A percentile compares a stretch with the other conserved stretches of the same genome.
These are phyloP conservation scores for Gryon sp. DNA, from an alignment of 1,140 invertebrate species.

Conservation along the genomic window DNA sequence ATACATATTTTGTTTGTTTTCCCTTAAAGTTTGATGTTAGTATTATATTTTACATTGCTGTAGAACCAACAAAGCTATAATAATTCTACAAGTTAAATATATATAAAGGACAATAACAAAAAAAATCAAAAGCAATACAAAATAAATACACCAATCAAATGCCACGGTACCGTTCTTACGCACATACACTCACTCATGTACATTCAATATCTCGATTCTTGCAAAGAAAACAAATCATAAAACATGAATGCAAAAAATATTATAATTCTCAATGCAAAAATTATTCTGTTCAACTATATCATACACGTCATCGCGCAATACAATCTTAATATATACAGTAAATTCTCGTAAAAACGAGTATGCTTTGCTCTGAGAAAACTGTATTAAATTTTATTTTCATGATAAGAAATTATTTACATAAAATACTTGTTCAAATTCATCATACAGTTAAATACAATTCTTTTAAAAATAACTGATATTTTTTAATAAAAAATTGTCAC, in stretches of 20 bases:
- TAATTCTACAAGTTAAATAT: background rate
- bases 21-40: slow-evolving; percentile 7
- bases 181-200: background rate
- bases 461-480: too few species aligned
- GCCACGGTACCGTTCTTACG: slow-evolving; percentile 35
- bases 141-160: slow-evolving; percentile 39
- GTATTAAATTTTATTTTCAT: too few species aligned
- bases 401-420: too few species aligned
- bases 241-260: slow-evolving; percentile 17
- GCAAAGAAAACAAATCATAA: slow-evolving; percentile 7
- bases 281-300: slow-evolving; percentile 46
- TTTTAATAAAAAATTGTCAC: too few species aligned
- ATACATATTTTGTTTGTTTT: slow-evolving; percentile 14
- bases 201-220: too few species aligned
- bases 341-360: slow-evolving; percentile 30
- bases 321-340: slow-evolving; percentile 54
- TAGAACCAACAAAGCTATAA: slow-evolving; percentile 3
- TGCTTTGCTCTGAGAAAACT: slow-evolving; percentile 30
- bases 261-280: slow-evolving; percentile 34
- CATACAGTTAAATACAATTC: too few species aligned
- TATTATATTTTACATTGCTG: slow-evolving; percentile 15
- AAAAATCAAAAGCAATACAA: background rate
- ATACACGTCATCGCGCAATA: slow-evolving; percentile 35
- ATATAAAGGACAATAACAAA: background rate
- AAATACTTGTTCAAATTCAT: too few species aligned